A percentile compares a stretch with the other conserved stretches of the same genome.
Conservation (phyloP, 2,797 vertebrate genomes). For the Sebastolobus alascanus region DNA sequence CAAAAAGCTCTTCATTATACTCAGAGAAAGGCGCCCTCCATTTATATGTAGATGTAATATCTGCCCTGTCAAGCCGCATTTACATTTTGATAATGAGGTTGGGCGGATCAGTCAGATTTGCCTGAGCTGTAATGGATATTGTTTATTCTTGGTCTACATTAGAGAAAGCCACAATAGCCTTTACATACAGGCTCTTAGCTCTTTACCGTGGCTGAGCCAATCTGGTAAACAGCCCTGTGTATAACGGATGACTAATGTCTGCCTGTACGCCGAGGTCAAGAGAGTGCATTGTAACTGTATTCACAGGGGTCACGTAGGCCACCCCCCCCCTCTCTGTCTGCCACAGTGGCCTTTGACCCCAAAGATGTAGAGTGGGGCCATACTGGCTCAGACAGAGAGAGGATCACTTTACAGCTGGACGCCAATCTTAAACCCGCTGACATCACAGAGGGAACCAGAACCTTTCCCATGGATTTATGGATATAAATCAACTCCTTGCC, state of each 20-base stretch:
- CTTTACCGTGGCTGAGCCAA: slow-evolving; percentile 1
- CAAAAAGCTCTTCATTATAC: slow-evolving; percentile 54
- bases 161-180: slow-evolving; percentile 22
- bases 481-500: slow-evolving; percentile 81
- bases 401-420: slow-evolving; percentile 84
- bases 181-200: background rate
- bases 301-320: slow-evolving; percentile 66
- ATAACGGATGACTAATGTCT: slow-evolving; percentile 51
- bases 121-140: slow-evolving; percentile 27
- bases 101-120: slow-evolving; percentile 39
- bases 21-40: slow-evolving; percentile 66
- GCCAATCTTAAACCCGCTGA: slow-evolving; percentile 79
- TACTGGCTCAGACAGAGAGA: slow-evolving; percentile 66
- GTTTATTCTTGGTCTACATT: slow-evolving; percentile 15
- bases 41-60: slow-evolving; percentile 82
- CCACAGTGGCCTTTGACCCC: slow-evolving; percentile 70
- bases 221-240: slow-evolving; percentile 28
- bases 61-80: slow-evolving; percentile 57
- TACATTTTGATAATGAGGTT: slow-evolving; percentile 64
- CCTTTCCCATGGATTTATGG: slow-evolving; percentile 80
- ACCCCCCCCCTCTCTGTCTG: slow-evolving; percentile 56
- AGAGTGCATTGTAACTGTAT: slow-evolving; percentile 73
- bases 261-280: slow-evolving; percentile 57
- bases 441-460: slow-evolving; percentile 76
- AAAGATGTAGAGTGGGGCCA: slow-evolving; percentile 67